Evolutionary conservation across 2,797 vertebrate genomes (phyloP), one percentile per base, ranked within the genome.

Genomic region (Malacoctenus gilli): DNA sequence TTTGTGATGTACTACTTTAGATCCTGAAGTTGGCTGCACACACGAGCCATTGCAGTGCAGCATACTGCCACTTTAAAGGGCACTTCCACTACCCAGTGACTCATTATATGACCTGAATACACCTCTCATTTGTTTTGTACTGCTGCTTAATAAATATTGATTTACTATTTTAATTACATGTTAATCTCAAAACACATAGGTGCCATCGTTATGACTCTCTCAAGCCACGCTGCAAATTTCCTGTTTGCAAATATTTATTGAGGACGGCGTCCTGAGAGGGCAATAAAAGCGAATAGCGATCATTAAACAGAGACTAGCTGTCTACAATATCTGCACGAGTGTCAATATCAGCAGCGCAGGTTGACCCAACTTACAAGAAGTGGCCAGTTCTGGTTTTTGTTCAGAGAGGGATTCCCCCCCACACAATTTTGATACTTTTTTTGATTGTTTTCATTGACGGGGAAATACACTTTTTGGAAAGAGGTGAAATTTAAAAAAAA

Each of bases 161-260:
- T 91, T 91, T 88, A 84, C 72, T 69, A 83, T 89, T 89, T 89
- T 90, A 90, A 91, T 91, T 88, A 89, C 82, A 87, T 77, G 79
- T 85, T 90, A 88, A 90, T 91, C 88, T 90, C 83, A 89, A 89
- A 88, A 80, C 85, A 87, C 86, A 85, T 68, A 85, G 84, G 86
- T 85, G 79, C 66, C 66, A 28, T 55, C 70, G 64, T 92, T 87
- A 91, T 82, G 63, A 79, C 86, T 89, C 89, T 89, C 89, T 84
- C 57, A 86, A 87, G 86, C 85, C 72, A 55, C 51, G 61, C 48
- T 60, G 78, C 81, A 89, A 82, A 92, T 91, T 89, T 90, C 81
- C 85, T 87, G 75, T 85, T 85, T 86, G 84, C 82, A 90, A 90
- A 89, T 90, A 89, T 89, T 86, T 91, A 87, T 89, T 87, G 82